These are phyloP conservation scores for Marcusenius ussheri DNA, from an alignment of 2,113 vertebrate species.

Conservation along the genomic window DNA sequence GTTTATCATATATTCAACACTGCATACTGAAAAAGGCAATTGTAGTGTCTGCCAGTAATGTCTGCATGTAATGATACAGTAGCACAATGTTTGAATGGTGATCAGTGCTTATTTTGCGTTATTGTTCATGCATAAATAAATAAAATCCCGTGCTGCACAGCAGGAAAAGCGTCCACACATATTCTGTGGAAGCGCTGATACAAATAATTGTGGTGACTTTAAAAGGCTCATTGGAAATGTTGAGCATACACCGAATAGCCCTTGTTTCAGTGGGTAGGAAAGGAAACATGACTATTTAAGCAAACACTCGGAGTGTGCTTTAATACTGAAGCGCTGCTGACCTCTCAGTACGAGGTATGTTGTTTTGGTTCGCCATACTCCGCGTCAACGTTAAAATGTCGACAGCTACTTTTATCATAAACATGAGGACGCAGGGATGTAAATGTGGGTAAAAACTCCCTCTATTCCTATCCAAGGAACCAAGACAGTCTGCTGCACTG, in stretches of 20 bases:
- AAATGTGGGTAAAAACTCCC: neutral
- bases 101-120: neutral
- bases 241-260: neutral
- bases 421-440: neutral
- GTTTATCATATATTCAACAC: neutral
- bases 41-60: neutral
- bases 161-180: neutral
- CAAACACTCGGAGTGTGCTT: neutral
- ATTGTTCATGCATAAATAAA: neutral
- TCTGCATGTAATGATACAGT: neutral
- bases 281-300: neutral
- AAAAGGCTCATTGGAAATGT: neutral
- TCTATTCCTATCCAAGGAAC: slow-evolving; percentile 51
- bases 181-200: neutral
- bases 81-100: neutral
- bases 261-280: neutral
- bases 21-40: neutral
- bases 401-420: neutral
- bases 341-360: neutral
- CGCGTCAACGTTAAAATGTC: neutral
- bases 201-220: neutral
- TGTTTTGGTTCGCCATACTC: neutral
- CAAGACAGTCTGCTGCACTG: slow-evolving; percentile 66
- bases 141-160: neutral
- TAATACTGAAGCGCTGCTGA: neutral